A percentile compares a stretch with the other conserved stretches of the same genome.
phyloP scores from a whole-genome alignment of 2,113 vertebrate genomes.

The Sclerurus mexicanus region DNA sequence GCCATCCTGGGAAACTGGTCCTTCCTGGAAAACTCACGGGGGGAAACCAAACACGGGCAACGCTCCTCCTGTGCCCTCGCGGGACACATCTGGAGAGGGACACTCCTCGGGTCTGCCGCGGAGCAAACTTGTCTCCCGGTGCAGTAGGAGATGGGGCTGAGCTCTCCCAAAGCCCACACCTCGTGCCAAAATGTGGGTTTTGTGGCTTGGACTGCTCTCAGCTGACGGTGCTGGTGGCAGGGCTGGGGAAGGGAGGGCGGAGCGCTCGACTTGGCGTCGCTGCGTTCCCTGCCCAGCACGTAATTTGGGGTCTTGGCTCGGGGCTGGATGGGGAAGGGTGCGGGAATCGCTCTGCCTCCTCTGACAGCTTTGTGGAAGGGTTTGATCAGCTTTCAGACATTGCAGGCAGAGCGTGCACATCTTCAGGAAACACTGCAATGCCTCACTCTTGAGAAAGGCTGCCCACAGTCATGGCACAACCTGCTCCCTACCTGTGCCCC shows the following conservation, averaged over 20 bases:
- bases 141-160: background rate
- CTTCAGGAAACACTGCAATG: background rate
- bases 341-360: background rate
- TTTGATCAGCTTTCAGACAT: background rate
- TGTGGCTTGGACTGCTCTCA: background rate
- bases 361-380: background rate
- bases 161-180: background rate
- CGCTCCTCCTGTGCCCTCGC: background rate
- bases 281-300: background rate
- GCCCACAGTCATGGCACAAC: rapidly evolving
- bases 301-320: background rate
- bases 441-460: background rate
- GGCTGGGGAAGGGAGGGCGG: background rate
- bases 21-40: conserved; percentile 62
- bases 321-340: background rate
- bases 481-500: background rate
- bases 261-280: rapidly evolving
- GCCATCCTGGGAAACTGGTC: too few species aligned
- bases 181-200: background rate
- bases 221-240: background rate
- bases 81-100: background rate
- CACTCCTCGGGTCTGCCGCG: background rate
- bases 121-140: background rate
- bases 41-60: conserved; percentile 21
- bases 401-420: background rate